Evolutionary conservation across 2,888 invertebrate species (phyloP), one percentile per base, ranked within the genome.

Genomic region (Mayetiola destructor): DNA sequence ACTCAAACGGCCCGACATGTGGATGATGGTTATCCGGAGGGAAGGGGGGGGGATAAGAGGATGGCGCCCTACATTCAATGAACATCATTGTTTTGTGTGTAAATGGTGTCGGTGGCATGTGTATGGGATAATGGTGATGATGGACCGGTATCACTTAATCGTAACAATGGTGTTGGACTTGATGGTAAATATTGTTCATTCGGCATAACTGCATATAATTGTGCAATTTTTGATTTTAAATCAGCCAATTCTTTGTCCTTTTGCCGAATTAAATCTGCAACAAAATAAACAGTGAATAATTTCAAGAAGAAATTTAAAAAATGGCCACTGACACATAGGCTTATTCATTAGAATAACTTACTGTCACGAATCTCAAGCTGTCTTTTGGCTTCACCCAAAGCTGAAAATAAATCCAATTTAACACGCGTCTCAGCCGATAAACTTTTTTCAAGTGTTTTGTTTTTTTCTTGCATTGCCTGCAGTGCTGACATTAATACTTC

Each of bases 401-500:
- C 96, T 62, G 93, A 91, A 75, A 97, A 94, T 67, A 99, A 81
- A 77, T 99, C 97, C 66, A 96, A 81, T 76, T 99, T 99, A 74
- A 97, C 87, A 66, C 95, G 82, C 64, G 95, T 99, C 78, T 99
- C 97, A 54, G 94, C 91, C 61, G 91, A 92, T 63, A 99, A 80
- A 67, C 90, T 89, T 68, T 88, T 87, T 76, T 97, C 94, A 65
- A 97, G 79, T 69, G 93, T 92, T 65, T 82, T 74, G 69, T 91
- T 92, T 69, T 93, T 90, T 69, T 95, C 93, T 73, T 90, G 88
- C 76, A 94, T 80, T 61, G 85, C 83, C 55, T 81, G 79, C 63
- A 91, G 75, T 20, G 90, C 88, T 39, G 84, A 80, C 77, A 88
- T 81, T 63, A 91, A 74, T 66, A 87, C 80, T 64, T 89, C 89